Conservation (phyloP, 2,113 vertebrate genomes). For the Motacilla alba region DNA sequence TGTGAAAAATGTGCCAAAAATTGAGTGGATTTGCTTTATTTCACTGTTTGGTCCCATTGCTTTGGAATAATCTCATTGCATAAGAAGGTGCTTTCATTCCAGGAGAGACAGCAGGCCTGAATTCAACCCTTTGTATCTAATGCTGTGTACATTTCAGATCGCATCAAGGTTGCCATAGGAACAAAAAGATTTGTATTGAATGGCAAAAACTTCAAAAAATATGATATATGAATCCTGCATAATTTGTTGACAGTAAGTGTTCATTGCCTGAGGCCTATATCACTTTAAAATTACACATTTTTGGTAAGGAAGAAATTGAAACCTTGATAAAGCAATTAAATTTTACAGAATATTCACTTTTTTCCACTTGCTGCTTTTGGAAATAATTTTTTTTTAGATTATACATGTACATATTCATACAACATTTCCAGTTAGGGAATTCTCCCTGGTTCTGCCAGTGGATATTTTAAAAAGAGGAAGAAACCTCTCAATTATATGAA, state of each 20-base stretch:
- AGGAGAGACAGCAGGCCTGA: background rate
- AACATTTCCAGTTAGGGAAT: background rate
- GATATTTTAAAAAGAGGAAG: background rate
- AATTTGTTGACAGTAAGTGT: constrained; percentile 39
- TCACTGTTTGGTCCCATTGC: background rate
- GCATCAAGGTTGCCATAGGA: constrained; percentile 9
- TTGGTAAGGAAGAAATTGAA: background rate
- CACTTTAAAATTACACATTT: constrained; percentile 10
- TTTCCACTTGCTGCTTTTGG: background rate
- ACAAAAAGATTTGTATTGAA: constrained; percentile 13
- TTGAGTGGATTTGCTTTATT: background rate
- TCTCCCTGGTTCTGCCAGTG: background rate
- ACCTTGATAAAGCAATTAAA: background rate
- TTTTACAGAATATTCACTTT: background rate
- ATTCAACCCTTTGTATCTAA: background rate
- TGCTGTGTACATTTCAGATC: background rate
- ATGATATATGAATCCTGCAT: background rate
- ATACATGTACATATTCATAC: too few relatives aligned
- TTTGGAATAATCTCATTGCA: background rate
- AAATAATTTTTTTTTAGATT: background rate
- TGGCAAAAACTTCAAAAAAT: background rate
- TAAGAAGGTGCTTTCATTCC: background rate
- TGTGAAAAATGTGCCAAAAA: background rate
- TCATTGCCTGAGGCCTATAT: background rate
- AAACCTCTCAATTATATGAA: background rate